A percentile compares a stretch with the other conserved stretches of the same genome.
These are phyloP conservation scores for Urocitellus parryii DNA, from an alignment of 2,113 vertebrate genomes.

Conservation along the genomic window DNA sequence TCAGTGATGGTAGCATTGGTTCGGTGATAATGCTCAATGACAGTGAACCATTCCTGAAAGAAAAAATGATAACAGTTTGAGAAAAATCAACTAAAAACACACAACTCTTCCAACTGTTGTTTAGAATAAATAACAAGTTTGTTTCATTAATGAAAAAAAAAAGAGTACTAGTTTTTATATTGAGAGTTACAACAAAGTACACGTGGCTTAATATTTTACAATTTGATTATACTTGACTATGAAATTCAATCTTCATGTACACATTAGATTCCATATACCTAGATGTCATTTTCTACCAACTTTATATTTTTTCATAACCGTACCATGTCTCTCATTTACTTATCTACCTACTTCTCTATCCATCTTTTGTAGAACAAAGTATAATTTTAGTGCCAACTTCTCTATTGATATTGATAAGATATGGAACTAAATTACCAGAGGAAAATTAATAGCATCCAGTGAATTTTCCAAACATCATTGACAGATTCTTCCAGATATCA, in stretches of 20 bases:
- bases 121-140: constrained; percentile 13
- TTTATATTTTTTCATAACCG: constrained; percentile 19
- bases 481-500: neutral
- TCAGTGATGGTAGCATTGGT: constrained; percentile 95
- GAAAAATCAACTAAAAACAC: constrained; percentile 4
- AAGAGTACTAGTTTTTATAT: neutral
- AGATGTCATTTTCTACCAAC: neutral
- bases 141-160: neutral
- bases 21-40: constrained; percentile 97
- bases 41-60: constrained; percentile 91
- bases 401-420: neutral
- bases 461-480: neutral
- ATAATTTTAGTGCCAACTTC: neutral
- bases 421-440: constrained; percentile 1
- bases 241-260: neutral
- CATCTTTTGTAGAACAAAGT: constrained; percentile 6
- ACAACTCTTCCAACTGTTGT: neutral
- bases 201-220: neutral
- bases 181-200: neutral
- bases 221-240: neutral
- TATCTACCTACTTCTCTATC: neutral
- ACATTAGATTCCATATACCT: neutral
- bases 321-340: neutral
- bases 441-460: constrained; percentile 13
- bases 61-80: neutral